Evolutionary conservation across 2,888 invertebrate species (phyloP), one percentile per base, ranked within the genome.

Genomic region (Ophioninae sp.): DNA sequence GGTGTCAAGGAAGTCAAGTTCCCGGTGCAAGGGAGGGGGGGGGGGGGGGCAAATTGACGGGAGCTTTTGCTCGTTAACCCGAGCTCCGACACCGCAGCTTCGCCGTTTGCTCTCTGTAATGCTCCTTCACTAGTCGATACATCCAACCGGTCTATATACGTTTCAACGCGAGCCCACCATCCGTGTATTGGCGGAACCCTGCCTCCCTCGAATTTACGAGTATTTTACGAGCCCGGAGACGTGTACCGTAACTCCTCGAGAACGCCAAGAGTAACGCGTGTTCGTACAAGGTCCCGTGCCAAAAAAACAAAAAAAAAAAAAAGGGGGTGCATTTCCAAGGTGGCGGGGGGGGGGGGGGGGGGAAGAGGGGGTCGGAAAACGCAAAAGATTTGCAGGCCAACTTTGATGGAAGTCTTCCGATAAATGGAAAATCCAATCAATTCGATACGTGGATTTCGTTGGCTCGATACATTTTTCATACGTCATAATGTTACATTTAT

Each of bases 31-130:
- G 73, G 41, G 83, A 62, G 73, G 37, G 67, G 70, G 69, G 50
- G 41, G 23, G 73, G 41, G 83, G 68, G 73, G 74, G 83, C 80
- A 83, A 77, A 80, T 81, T 80, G 83, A 81, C 83, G 83, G 74
- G 77, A 77, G 65, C 80, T 82, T 82, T 62, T 74, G 83, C 73
- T 80, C 80, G 80, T 83, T 83, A 83, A 83, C 83, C 80, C 80
- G 73, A 81, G 59, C 62, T 64, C 68, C 56, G 23, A 73, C 79
- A 78, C 77, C 74, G 20, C 76, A 64, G 64, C 73, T 64, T 78
- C 64, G 74, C 72, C 80, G 69, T 74, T 77, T 77, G 59, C 68
- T 62, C 73, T 64, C 79, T 50, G 50, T 50, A 8, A 8, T 44
- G 8, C 62, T 23, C n/a, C 57, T 59, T 50, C 17, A n/a, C 37